These are phyloP conservation scores for Anseranas semipalmata DNA, from an alignment of 2,113 vertebrate species.

Conservation along the genomic window DNA sequence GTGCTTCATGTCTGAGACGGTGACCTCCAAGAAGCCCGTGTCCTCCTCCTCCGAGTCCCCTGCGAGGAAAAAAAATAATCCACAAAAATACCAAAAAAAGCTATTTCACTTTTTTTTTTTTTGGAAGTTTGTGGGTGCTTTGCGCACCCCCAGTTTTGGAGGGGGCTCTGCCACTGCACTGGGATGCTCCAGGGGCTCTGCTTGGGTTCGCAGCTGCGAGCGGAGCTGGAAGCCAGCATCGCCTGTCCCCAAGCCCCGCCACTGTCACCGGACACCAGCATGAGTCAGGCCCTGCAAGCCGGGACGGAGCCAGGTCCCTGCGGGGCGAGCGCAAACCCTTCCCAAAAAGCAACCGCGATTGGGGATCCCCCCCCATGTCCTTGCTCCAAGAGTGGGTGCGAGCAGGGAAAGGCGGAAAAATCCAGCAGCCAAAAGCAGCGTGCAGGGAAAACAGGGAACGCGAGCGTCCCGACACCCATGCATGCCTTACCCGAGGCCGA, in stretches of 20 bases:
- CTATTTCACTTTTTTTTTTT: not conserved
- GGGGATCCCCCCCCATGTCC: accelerated
- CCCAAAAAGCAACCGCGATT: not conserved
- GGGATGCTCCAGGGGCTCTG: not conserved
- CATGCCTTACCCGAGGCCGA: slow-evolving; percentile 75
- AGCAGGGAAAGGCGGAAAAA: not conserved
- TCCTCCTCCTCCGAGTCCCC: slow-evolving; percentile 91
- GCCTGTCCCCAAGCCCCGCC: not conserved
- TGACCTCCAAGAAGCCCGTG: slow-evolving; percentile 90
- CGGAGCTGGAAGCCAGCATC: not conserved
- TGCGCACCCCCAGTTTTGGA: no score
- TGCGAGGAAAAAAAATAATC: slow-evolving; percentile 10
- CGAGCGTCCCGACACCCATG: not conserved
- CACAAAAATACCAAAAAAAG: not conserved
- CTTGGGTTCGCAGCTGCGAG: not conserved
- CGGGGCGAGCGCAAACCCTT: not conserved
- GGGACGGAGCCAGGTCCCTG: not conserved
- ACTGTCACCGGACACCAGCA: slow-evolving; percentile 21
- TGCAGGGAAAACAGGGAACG: not conserved
- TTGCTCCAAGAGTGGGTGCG: accelerated
- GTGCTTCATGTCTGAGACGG: slow-evolving; percentile 85
- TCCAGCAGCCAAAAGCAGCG: not conserved
- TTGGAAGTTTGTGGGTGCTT: not conserved
- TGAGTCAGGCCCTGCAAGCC: not conserved
- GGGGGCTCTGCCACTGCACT: not conserved